Base-by-base conservation (phyloP, 2,113 vertebrate species). In the Naja naja region DNA sequence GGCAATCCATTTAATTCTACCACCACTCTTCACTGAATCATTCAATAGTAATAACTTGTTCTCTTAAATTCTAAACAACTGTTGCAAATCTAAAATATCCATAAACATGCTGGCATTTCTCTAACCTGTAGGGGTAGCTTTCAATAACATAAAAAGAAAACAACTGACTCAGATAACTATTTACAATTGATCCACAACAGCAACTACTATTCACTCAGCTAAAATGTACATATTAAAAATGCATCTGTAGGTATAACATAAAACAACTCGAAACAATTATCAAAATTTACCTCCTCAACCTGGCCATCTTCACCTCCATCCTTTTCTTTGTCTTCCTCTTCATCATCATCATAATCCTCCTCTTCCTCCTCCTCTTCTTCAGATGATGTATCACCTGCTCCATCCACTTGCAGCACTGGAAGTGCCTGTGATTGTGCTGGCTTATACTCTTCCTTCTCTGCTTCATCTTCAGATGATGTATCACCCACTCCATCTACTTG, bases 311-410 rank as follows among this genome's bases (percentile, higher is more conserved):
- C 99, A 91, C 98, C 99, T 5, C 98, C 99, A 56, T 99, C 99
- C 95, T 99, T 99, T 95, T 99, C 99, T 95, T 99, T 99, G 96
- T 99, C 99, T 95, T 99, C 99, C 1, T 99, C 99, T 2, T 99
- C 99, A 4, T 99, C 99, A 88, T 99, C 99, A 74, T 99, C 99
- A 58, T 99, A 99, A 93, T 99, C 99, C 89, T 99, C 99, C 94
- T 99, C 99, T 87, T 98, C 98, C 20, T 99, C 99, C 93, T 99
- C 99, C 23, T 99, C 99, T 91, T 99, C 99, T 89, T 99, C 99
- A 9, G 99, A 99, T 0, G 99, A 99, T 0, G 99, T 99, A 95
- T 99, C 99, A 27, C 99, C 99, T 0, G 98, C 96, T 45, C 99
- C 99, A 92, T 99, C 99, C 91, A 99, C 99, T 97, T 99, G 99